Base-by-base conservation (phyloP, 2,888 invertebrate genomes). In the Phengaris arion region DNA sequence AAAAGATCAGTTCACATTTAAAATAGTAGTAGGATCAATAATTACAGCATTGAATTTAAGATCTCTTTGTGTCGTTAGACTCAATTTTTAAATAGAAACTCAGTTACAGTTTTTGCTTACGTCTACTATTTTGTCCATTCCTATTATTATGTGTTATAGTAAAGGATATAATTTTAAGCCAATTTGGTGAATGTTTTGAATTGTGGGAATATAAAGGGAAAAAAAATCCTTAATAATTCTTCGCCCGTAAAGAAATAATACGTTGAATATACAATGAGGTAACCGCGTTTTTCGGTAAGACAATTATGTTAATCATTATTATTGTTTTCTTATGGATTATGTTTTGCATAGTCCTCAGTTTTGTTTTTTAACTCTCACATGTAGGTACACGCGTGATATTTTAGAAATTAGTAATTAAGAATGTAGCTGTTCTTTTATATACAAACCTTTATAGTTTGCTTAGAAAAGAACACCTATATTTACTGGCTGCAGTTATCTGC, bases 201-300 rank as follows among this genome's bases (percentile, higher is more conserved):
- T 59, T 22, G 22, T 22, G 59, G 59, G 10, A 59, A 59, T 35
- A 35, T 35, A 59, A 59, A 22, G 59, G 22, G 59, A 4, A 35
- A 59, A 59, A 59, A n/a, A n/a, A n/a, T 9, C 12, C 9, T 15
- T 59, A 15, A 15, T 57, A 59, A 59, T 59, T 59, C 59, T 22
- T 59, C 10, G 15, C 59, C 10, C 59, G 22, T 59, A 59, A 22
- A 59, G 59, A 59, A 59, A 22, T 59, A 59, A 3, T 35, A 35
- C 35, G 22, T 15, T 64, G 59, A 64, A 64, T 64, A 64, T 22
- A 5, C 35, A 64, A 64, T 64, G 59, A 64, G 59, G 35, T 64
- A 64, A 64, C 59, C 59, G 22, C 59, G 59, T 64, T 64, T 64
- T 64, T 64, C 59, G 22, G 10, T 12, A 64, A 64, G 22, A 64